Conservation (phyloP, 2,113 vertebrate species). For the Nerophis lumbriciformis region DNA sequence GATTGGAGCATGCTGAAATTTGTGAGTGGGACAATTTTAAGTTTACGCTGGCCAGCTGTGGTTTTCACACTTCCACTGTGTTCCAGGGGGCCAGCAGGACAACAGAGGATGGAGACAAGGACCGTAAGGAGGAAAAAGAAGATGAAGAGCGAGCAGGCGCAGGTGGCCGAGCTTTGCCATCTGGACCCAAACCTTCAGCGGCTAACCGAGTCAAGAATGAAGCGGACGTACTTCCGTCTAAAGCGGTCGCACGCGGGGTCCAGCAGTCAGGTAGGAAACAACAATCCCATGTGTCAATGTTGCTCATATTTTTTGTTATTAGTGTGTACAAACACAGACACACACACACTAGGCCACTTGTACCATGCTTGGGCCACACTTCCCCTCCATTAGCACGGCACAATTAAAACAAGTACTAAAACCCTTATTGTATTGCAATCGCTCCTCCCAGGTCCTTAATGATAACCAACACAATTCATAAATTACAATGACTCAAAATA, state of each 20-base stretch:
- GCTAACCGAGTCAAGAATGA: constrained; percentile 89
- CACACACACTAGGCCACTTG: too few species aligned
- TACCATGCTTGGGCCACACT: too few species aligned
- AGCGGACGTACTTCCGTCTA: constrained; percentile 83
- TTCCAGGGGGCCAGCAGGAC: constrained; percentile 86
- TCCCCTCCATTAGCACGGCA: too few species aligned
- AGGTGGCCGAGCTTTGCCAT: constrained; percentile 70
- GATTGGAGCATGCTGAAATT: constrained; percentile 99
- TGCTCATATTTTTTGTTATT: too few species aligned
- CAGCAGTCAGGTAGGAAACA: constrained; percentile 74
- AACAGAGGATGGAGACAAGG: constrained; percentile 88
- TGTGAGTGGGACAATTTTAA: constrained; percentile 74
- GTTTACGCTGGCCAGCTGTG: background rate
- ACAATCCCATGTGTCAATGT: background rate
- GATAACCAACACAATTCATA: too few species aligned
- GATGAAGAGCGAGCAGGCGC: constrained; percentile 86
- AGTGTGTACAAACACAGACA: too few species aligned
- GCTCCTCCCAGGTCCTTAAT: too few species aligned
- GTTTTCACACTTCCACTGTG: background rate
- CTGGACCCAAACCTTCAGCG: constrained; percentile 75
- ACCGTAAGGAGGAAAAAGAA: constrained; percentile 83
- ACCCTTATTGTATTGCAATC: too few species aligned
- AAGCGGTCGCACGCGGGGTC: constrained; percentile 80
- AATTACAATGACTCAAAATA: too few species aligned
- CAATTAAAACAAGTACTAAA: too few species aligned